Conservation (phyloP, 2,113 vertebrate species). For the Gobio gobio region DNA sequence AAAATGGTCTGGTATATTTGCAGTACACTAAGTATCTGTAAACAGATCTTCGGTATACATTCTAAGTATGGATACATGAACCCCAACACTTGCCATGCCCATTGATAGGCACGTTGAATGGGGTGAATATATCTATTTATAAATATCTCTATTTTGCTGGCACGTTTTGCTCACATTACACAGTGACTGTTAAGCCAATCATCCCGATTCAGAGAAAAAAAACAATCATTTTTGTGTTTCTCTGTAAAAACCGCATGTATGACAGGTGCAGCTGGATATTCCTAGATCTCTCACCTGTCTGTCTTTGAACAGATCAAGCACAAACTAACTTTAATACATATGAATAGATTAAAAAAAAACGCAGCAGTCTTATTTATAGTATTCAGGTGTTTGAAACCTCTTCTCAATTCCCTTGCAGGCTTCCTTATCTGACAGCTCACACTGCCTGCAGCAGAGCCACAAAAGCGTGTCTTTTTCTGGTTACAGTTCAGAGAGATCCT, state of each 20-base stretch:
- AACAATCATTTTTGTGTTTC: background rate
- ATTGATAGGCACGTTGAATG: slow-evolving; percentile 35
- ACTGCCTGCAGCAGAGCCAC: slow-evolving; percentile 36
- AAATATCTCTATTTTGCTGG: slow-evolving; percentile 5
- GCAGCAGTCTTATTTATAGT: slow-evolving; percentile 27
- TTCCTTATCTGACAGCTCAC: slow-evolving; percentile 50
- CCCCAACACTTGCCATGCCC: background rate
- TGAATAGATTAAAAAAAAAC: background rate
- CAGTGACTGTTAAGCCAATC: background rate
- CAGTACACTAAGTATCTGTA: slow-evolving; percentile 29
- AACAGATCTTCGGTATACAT: slow-evolving; percentile 39
- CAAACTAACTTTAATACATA: slow-evolving; percentile 47
- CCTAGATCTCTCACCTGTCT: slow-evolving; percentile 41
- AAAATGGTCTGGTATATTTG: slow-evolving; percentile 6
- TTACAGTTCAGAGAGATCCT: slow-evolving; percentile 11
- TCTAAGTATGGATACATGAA: slow-evolving; percentile 38
- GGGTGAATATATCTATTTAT: slow-evolving; percentile 17
- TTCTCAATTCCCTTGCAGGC: slow-evolving; percentile 14
- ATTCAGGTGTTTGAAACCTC: slow-evolving; percentile 50
- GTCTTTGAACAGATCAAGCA: slow-evolving; percentile 22
- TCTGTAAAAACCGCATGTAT: background rate
- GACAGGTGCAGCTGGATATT: slow-evolving; percentile 38
- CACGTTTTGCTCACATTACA: background rate
- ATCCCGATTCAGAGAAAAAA: slow-evolving; percentile 2
- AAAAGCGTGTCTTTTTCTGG: slow-evolving; percentile 44